These are phyloP conservation scores for Lasius fuliginosus DNA, from an alignment of 2,888 invertebrate genomes.

Conservation along the genomic window DNA sequence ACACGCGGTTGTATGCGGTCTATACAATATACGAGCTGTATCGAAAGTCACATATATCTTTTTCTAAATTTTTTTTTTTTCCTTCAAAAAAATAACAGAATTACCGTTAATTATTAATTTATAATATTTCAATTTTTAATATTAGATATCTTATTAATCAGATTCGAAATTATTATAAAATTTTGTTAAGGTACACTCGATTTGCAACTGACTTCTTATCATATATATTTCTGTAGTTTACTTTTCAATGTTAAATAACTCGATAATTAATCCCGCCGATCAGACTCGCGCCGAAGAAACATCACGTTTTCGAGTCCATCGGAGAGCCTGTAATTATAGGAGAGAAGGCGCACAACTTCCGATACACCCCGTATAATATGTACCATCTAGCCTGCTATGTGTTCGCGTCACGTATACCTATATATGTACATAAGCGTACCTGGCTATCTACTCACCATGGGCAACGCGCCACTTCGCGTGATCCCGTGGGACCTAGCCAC, in stretches of 20 bases:
- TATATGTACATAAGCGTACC: conserved; percentile 42
- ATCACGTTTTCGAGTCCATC: neutral
- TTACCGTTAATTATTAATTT: neutral
- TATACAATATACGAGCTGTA: neutral
- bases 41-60: neutral
- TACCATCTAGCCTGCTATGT: conserved; percentile 7
- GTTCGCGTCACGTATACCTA: conserved; percentile 20
- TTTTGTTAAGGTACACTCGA: neutral
- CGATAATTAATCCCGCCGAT: conserved; percentile 5
- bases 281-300: conserved; percentile 3
- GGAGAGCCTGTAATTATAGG: conserved; percentile 16
- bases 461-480: conserved; percentile 77
- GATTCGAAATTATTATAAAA: neutral
- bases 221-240: conserved; percentile 12
- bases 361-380: conserved; percentile 45
- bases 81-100: neutral
- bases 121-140: neutral
- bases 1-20: neutral
- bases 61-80: neutral
- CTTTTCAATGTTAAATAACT: conserved; percentile 21
- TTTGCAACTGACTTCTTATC: neutral
- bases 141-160: neutral
- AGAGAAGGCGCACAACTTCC: conserved; percentile 35
- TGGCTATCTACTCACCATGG: conserved; percentile 72
- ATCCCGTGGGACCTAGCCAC: conserved; percentile 72